A percentile compares a stretch with the other conserved stretches of the same genome.
Conservation (phyloP, 2,797 vertebrate genomes). For the Sebastiscus albofasciatus region DNA sequence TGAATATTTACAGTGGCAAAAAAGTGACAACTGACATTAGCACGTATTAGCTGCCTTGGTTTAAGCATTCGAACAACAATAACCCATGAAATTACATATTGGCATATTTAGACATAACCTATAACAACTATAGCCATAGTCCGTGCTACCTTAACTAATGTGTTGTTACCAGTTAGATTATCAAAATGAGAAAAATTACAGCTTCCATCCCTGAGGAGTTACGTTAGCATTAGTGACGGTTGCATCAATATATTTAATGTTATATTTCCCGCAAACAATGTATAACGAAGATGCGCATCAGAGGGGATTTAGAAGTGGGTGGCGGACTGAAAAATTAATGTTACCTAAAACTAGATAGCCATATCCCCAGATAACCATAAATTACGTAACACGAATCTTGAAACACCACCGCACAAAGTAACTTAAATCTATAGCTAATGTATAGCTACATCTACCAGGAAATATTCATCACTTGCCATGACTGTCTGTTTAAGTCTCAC, state of each 20-base stretch:
- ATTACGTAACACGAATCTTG: neutral
- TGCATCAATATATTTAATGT: no score
- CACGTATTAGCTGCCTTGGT: neutral
- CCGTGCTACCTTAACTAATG: no score
- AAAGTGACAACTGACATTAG: no score
- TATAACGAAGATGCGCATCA: no score
- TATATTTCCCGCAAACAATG: neutral
- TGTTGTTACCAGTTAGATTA: no score
- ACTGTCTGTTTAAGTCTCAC: no score
- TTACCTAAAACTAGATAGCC: accelerated
- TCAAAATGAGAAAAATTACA: no score
- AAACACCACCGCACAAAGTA: neutral
- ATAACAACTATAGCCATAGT: no score
- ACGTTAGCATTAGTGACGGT: neutral
- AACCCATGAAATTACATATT: neutral
- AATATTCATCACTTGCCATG: neutral
- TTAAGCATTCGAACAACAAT: neutral
- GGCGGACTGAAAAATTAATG: no score
- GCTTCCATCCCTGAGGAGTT: neutral
- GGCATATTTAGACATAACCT: no score
- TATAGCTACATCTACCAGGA: neutral
- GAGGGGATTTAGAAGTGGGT: neutral
- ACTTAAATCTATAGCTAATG: neutral
- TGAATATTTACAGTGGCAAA: no score
- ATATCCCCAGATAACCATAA: neutral